Evolutionary conservation across 2,888 invertebrate species (phyloP), one percentile per base, ranked within the genome.

Genomic region (Tenthredo notha): DNA sequence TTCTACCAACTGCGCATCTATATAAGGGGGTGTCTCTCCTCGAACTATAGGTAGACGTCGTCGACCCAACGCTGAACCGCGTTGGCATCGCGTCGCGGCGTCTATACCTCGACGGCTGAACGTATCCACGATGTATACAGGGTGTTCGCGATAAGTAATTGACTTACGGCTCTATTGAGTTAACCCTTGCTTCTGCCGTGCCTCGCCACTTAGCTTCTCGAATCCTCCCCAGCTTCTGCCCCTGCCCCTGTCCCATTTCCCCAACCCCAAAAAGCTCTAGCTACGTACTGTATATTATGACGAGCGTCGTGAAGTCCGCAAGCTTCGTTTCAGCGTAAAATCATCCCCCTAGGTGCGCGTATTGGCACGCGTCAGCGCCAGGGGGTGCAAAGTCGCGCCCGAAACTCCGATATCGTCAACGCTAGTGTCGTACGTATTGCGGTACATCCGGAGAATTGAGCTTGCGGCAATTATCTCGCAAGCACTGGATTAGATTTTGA

Each of bases 81-180:
- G 67, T 70, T 67, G 47, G 18, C 18, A 58, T 61, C 80, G 77
- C 61, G 61, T 21, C 80, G 80, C 80, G 47, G 50, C 29, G 67
- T 43, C 65, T 83, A 65, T 25, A 21, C 47, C 47, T 70, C 83
- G 43, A 43, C 83, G 58, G 90, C 91, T 90, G 90, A 92, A 92
- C 92, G 92, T 91, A 92, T 92, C 91, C 90, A 91, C 92, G 89
- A 91, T 91, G 91, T 92, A 91, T 90, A 92, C 90, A 89, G 89
- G 92, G 90, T 92, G 91, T 92, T 91, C 91, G 93, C 91, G 92
- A 93, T 93, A 92, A 93, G 92, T 93, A 93, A 93, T 93, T 93
- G 93, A 92, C 92, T 93, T 93, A 93, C 85, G 88, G 86, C 86
- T 90, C 90, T 93, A 93, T 93, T 91, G 92, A 93, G 92, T 93